These are phyloP conservation scores for Cirrhinus mrigala DNA, from an alignment of 2,797 vertebrate species.

Conservation along the genomic window DNA sequence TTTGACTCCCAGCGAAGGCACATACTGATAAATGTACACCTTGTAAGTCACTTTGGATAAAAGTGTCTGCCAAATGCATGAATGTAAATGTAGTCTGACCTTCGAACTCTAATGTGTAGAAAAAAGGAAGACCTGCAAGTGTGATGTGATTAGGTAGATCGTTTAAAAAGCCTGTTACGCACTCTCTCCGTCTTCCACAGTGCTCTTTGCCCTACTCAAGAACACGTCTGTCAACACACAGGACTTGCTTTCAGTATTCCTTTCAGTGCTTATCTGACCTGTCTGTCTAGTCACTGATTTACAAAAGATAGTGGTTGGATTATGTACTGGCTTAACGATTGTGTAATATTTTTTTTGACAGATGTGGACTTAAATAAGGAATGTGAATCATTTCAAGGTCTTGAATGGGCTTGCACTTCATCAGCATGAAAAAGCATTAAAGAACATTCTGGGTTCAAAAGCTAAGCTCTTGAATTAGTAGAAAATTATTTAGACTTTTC, in stretches of 20 bases:
- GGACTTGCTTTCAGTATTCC: not conserved
- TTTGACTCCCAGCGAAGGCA: not conserved
- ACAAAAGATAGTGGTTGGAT: slow-evolving; percentile 11
- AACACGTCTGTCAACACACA: slow-evolving; percentile 14
- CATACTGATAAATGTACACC: slow-evolving; percentile 8
- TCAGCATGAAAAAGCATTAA: not conserved
- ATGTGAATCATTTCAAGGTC: not conserved
- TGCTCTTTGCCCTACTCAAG: not conserved
- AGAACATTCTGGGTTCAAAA: not conserved
- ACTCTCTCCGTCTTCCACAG: slow-evolving; percentile 13
- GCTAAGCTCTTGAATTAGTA: not conserved
- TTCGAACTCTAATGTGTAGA: not conserved
- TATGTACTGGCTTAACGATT: not conserved
- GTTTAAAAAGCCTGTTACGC: slow-evolving; percentile 13
- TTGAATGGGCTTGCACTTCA: not conserved
- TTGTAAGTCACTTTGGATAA: not conserved
- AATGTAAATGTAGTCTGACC: not conserved
- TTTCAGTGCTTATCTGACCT: not conserved
- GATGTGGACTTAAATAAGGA: not conserved
- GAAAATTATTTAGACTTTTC: not conserved
- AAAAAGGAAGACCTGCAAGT: not conserved
- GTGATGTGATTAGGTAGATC: not conserved
- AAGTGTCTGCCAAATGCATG: slow-evolving; percentile 3
- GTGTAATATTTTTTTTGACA: not conserved
- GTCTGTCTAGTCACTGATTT: not conserved